Conservation (phyloP, 92 coral and sea anemone species). For the Bergia puertoricense region DNA sequence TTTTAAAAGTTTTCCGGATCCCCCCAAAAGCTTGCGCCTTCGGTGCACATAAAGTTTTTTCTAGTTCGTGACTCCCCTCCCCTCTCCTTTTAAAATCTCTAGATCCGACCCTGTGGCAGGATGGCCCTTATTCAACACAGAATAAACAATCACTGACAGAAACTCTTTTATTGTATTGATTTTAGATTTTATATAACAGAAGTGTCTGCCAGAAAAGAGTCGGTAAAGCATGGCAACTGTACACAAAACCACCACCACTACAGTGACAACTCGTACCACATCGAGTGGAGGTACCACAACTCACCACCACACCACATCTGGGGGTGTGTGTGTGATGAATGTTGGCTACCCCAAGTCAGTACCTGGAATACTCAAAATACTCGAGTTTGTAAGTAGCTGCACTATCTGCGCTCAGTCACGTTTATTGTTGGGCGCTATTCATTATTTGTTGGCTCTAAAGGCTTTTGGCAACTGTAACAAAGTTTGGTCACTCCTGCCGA, state of each 20-base stretch:
- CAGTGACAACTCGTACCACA: slow-evolving; percentile 11
- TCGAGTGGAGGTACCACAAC: not conserved
- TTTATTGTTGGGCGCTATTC: not conserved
- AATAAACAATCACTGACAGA: not conserved
- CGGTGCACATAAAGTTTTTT: too few species aligned
- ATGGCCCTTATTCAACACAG: not conserved
- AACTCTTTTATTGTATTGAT: too few species aligned
- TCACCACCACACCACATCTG: slow-evolving; percentile 10
- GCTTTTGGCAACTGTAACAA: not conserved
- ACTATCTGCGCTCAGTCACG: not conserved
- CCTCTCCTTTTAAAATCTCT: too few species aligned
- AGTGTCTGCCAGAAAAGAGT: not conserved
- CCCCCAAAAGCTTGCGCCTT: too few species aligned
- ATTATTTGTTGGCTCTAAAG: too few species aligned
- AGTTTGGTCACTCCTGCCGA: not conserved
- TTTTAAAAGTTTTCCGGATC: too few species aligned
- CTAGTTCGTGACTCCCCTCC: too few species aligned
- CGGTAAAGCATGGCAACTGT: not conserved
- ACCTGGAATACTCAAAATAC: slow-evolving; percentile 18
- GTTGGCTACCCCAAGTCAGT: not conserved
- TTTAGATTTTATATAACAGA: not conserved
- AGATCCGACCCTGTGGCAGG: too few species aligned
- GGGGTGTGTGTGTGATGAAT: slow-evolving; percentile 4
- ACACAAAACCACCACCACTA: slow-evolving; percentile 8
- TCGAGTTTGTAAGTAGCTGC: slow-evolving; percentile 3